Percentiles rank a stretch among this genome's conserved stretches.
These are phyloP conservation scores for Botia kubotai DNA, from an alignment of 2,797 vertebrate genomes.

Conservation along the genomic window DNA sequence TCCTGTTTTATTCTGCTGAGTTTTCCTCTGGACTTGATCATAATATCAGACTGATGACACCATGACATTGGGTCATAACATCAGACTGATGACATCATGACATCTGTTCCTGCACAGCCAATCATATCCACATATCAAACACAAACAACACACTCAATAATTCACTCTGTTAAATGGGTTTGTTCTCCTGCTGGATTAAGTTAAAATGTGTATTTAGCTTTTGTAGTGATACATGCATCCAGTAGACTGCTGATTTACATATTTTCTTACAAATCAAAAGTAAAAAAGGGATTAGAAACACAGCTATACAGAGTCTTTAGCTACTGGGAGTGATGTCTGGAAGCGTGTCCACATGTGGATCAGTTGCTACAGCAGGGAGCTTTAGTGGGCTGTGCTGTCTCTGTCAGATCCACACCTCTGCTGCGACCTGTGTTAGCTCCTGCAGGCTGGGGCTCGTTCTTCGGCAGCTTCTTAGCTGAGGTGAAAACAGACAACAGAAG, in stretches of 20 bases:
- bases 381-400: constrained; percentile 90
- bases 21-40: background rate
- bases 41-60: background rate
- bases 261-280: constrained; percentile 80
- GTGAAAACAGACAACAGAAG: background rate
- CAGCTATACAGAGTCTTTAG: constrained; percentile 92
- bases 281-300: constrained; percentile 90
- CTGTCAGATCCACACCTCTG: constrained; percentile 95
- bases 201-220: constrained; percentile 75
- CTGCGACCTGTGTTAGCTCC: constrained; percentile 84
- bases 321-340: constrained; percentile 84
- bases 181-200: constrained; percentile 68
- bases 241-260: constrained; percentile 80
- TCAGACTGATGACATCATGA: background rate
- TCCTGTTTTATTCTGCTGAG: background rate
- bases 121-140: constrained; percentile 22
- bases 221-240: constrained; percentile 94
- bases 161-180: constrained; percentile 52
- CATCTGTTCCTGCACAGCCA: no score
- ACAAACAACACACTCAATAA: constrained; percentile 6
- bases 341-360: constrained; percentile 84
- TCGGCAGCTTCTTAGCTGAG: constrained; percentile 96
- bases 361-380: constrained; percentile 96
- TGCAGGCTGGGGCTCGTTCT: constrained; percentile 91
- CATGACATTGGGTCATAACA: background rate